These are phyloP conservation scores for Cephus cinctus DNA, from an alignment of 1,140 invertebrate species.

Conservation along the genomic window DNA sequence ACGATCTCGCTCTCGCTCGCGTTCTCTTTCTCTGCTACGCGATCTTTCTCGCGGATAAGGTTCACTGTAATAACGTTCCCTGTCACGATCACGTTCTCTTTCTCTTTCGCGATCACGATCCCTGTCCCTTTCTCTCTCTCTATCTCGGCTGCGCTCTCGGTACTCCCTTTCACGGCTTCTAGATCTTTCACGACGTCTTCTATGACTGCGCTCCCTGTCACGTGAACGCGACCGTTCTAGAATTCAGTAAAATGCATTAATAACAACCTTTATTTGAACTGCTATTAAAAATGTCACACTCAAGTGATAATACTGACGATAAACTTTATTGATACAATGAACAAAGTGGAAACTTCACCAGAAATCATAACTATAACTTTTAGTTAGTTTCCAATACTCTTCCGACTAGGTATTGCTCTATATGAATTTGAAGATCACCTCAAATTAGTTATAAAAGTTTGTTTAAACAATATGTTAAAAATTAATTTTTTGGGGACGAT, in stretches of 20 bases:
- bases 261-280: too few species aligned
- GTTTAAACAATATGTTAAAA: too few species aligned
- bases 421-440: too few species aligned
- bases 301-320: too few species aligned
- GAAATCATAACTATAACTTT: too few species aligned
- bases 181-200: conserved; percentile 74
- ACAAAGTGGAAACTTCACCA: too few species aligned
- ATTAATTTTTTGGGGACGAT: too few species aligned
- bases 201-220: conserved; percentile 70
- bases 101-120: conserved; percentile 67
- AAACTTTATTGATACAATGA: too few species aligned
- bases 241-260: conserved; percentile 33
- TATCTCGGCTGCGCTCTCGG: conserved; percentile 69
- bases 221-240: conserved; percentile 72
- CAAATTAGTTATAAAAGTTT: too few species aligned
- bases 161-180: conserved; percentile 77
- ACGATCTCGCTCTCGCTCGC: conserved; percentile 67
- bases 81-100: conserved; percentile 60
- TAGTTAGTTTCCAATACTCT: too few species aligned
- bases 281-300: too few species aligned
- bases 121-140: conserved; percentile 62
- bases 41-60: conserved; percentile 58
- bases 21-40: conserved; percentile 70
- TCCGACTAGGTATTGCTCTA: too few species aligned
- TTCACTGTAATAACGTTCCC: conserved; percentile 53